Evolutionary conservation across 2,113 vertebrate genomes (phyloP).

Genomic region (Budorcas taxicolor): DNA sequence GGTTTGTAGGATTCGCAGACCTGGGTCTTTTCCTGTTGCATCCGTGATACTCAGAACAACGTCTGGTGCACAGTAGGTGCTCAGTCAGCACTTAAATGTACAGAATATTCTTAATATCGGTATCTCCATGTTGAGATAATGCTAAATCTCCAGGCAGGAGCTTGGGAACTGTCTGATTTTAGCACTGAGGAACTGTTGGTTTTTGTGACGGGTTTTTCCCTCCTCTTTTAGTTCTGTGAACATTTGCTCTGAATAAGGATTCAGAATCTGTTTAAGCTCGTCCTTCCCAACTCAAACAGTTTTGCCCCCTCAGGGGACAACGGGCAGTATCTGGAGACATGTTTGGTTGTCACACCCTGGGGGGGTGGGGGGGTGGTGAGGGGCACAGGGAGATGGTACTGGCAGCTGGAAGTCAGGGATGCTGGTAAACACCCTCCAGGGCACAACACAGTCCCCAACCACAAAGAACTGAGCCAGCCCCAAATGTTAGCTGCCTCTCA

Average conservation of each 20-base stretch:
- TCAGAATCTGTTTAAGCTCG: neutral
- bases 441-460: neutral
- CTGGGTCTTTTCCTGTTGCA: neutral
- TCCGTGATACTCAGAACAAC: neutral
- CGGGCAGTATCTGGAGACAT: neutral
- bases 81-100: neutral
- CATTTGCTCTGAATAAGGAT: neutral
- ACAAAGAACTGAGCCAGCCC: neutral
- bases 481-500: neutral
- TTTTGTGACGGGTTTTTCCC: neutral
- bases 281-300: neutral
- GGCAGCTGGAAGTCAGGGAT: neutral
- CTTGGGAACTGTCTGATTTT: neutral
- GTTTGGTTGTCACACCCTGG: neutral
- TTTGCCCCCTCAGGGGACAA: neutral
- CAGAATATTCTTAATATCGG: neutral
- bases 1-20: neutral
- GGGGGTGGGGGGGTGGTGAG: rapidly evolving
- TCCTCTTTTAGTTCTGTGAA: neutral
- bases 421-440: neutral
- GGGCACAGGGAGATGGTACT: neutral
- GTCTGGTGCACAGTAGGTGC: neutral
- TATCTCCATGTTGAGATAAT: neutral
- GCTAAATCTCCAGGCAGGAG: neutral
- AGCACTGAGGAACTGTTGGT: neutral